phyloP scores from a whole-genome alignment of 1,140 invertebrate species.

The Trichomalopsis sarcophagae region DNA sequence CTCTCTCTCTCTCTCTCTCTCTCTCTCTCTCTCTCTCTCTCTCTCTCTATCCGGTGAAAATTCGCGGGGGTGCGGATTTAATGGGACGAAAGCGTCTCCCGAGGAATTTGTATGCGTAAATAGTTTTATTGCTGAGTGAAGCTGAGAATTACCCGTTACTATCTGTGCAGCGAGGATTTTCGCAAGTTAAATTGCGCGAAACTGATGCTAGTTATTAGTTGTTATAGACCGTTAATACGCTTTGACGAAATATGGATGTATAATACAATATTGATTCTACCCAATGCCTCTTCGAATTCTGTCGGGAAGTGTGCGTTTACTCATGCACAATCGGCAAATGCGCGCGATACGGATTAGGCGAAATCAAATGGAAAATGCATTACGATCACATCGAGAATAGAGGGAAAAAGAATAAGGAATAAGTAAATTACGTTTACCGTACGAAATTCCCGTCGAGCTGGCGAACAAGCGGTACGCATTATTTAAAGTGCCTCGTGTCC shows the following conservation, averaged over 20 bases:
- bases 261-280: too few species aligned
- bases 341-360: too few species aligned
- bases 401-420: background rate
- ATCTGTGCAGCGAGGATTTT: too few species aligned
- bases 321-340: too few species aligned
- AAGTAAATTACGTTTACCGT: background rate
- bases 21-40: too few species aligned
- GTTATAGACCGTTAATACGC: too few species aligned
- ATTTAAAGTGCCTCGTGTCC: background rate
- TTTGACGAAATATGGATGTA: too few species aligned
- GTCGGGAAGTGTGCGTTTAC: too few species aligned
- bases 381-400: too few species aligned
- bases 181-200: background rate
- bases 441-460: background rate
- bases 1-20: too few species aligned
- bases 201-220: background rate
- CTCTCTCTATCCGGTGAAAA: background rate
- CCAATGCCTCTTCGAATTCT: too few species aligned
- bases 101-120: constrained; percentile 4
- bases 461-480: background rate
- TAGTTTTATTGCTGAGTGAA: constrained; percentile 1
- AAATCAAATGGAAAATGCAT: too few species aligned
- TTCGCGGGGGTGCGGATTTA: background rate
- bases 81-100: background rate
- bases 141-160: background rate